Conservation (phyloP, 2,113 vertebrate species). For the Axis porcinus region DNA sequence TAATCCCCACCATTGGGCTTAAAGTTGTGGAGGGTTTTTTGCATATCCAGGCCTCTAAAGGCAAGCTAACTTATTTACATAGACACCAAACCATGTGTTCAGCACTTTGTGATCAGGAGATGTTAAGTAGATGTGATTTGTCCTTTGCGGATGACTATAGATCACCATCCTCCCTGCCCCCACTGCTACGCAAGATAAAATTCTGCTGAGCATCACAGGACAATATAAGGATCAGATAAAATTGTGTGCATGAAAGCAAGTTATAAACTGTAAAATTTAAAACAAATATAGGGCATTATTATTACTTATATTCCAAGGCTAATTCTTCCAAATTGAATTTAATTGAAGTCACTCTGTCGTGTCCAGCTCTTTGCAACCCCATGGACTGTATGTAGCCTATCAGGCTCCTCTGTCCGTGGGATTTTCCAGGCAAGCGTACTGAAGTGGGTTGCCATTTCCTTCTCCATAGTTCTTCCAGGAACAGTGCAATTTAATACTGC, state of each 20-base stretch:
- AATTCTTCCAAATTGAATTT: neutral
- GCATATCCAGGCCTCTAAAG: neutral
- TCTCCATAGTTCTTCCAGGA: neutral
- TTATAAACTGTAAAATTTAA: neutral
- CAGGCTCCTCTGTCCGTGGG: too few species aligned
- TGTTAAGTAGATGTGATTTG: neutral
- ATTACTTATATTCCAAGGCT: neutral
- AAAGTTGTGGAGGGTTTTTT: neutral
- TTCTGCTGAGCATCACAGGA: neutral
- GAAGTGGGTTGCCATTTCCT: too few species aligned
- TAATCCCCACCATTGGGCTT: neutral
- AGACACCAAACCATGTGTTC: neutral
- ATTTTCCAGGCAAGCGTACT: too few species aligned
- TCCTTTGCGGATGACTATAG: neutral
- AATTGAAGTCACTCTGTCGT: too few species aligned
- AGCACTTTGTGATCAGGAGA: neutral
- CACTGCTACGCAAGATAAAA: neutral
- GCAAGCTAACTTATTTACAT: neutral
- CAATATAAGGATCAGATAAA: neutral
- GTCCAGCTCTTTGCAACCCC: too few species aligned
- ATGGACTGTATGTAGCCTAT: too few species aligned
- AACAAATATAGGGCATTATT: neutral
- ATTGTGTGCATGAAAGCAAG: neutral
- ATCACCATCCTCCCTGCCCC: neutral
- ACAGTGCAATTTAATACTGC: neutral